Conservation (phyloP, 2,797 vertebrate genomes). For the Esox masquinongy region DNA sequence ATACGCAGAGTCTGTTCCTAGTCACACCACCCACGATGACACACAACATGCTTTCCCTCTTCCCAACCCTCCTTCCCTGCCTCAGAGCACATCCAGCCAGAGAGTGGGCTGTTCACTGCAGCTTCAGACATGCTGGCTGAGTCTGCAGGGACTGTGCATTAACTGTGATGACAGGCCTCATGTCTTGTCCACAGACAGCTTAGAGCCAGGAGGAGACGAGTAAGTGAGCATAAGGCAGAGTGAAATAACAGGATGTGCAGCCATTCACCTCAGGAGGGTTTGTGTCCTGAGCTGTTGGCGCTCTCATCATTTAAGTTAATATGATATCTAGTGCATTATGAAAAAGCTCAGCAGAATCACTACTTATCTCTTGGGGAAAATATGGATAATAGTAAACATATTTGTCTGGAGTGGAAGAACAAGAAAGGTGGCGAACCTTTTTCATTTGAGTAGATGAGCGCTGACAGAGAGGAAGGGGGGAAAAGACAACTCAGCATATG, state of each 20-base stretch:
- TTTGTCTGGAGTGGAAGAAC: constrained; percentile 1
- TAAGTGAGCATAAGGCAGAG: background rate
- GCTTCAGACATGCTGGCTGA: constrained; percentile 32
- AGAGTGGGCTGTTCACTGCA: constrained; percentile 39
- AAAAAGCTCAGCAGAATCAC: constrained; percentile 2
- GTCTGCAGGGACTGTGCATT: constrained; percentile 38
- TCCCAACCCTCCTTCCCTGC: background rate
- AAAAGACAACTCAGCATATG: background rate
- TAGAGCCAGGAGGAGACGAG: background rate
- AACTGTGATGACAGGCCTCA: constrained; percentile 41
- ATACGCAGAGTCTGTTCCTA: background rate
- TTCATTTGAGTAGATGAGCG: background rate
- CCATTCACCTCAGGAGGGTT: background rate
- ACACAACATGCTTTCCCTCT: background rate
- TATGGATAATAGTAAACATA: constrained; percentile 8
- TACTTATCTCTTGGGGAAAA: background rate
- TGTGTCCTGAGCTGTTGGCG: background rate
- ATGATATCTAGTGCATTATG: constrained; percentile 12
- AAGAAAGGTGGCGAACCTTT: background rate
- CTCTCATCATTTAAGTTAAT: constrained; percentile 12
- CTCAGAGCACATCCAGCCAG: background rate
- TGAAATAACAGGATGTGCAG: background rate
- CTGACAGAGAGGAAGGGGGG: background rate
- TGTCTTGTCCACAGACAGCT: constrained; percentile 22
- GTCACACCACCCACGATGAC: background rate